A percentile compares a stretch with the other conserved stretches of the same genome.
Evolutionary conservation across 2,797 vertebrate genomes (phyloP).

Genomic region (Clarias pachynema): DNA sequence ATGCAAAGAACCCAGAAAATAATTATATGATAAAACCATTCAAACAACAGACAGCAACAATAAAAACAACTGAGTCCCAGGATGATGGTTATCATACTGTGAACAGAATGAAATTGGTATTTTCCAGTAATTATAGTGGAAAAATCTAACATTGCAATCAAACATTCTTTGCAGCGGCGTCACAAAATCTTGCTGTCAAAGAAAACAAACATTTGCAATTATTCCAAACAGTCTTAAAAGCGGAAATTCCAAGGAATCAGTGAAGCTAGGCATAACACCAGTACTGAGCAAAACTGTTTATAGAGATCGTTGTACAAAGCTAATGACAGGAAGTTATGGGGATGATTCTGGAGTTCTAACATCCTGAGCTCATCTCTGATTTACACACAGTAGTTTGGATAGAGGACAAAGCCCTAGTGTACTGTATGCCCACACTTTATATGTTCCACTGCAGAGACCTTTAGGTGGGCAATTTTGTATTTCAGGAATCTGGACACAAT

Average conservation of each 20-base stretch:
- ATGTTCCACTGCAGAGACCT: constrained; percentile 5
- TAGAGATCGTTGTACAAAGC: constrained; percentile 53
- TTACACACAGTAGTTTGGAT: constrained; percentile 6
- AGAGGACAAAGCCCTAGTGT: constrained; percentile 16
- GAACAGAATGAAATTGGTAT: neutral
- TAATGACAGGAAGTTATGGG: constrained; percentile 76
- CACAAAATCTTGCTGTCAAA: constrained; percentile 10
- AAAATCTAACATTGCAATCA: neutral
- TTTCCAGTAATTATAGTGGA: neutral
- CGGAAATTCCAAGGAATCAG: constrained; percentile 74
- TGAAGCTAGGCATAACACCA: constrained; percentile 69
- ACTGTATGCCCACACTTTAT: constrained; percentile 18
- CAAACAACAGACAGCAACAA: too few species aligned
- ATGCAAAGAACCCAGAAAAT: neutral
- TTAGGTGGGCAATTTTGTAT: constrained; percentile 10
- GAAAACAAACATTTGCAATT: constrained; percentile 22
- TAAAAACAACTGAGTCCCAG: neutral
- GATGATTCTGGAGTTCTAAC: constrained; percentile 65
- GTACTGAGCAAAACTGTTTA: constrained; percentile 63
- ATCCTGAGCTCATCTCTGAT: constrained; percentile 51
- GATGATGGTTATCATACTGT: neutral
- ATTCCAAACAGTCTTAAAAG: constrained; percentile 60
- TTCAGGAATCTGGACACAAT: constrained; percentile 37
- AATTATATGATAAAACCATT: neutral
- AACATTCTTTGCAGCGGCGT: neutral